Base-by-base conservation (phyloP, 1,140 invertebrate species). In the Drosophila sechellia region DNA sequence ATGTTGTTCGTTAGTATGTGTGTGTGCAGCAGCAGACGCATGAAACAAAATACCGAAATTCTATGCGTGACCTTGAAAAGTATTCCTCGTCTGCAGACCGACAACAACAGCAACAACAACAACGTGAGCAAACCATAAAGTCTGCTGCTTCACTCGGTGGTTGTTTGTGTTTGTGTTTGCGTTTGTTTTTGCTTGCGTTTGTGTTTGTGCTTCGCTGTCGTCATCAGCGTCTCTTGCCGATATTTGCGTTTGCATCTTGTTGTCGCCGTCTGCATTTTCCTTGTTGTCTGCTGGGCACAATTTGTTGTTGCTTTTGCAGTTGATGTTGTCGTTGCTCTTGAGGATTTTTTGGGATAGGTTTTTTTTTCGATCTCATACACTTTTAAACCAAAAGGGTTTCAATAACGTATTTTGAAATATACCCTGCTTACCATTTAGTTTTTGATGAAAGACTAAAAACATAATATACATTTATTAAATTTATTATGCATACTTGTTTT, bases 61-160 rank as follows among this genome's bases (percentile, higher is more conserved):
- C 84, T 89, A 89, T 89, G 84, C 84, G 84, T 89, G 84, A 89
- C 84, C 84, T 89, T 89, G 84, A 89, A 89, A 89, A 89, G 84
- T 89, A 89, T 89, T 89, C 84, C 84, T 89, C 81, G 74, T 61
- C 65, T 57, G 59, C 73, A 75, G 61, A 72, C 60, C 60, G 54
- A 40, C 53, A 73, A 55, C 54, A 74, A 49, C 73, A 76, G 20
- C 63, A 63, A 15, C 53, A 43, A 48, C 54, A 64, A 49, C 64
- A 63, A 34, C 39, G 27, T 22, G 53, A 58, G 39, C 59, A 68
- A 75, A 53, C 73, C 66, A 70, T 48, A 40, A 70, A 69, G 71
- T 66, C 74, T 79, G 77, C 50, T 79, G 61, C 59, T 71, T 35
- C 73, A 64, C 70, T 79, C 70, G 84, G 84, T 84, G 79, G 84